A percentile compares a stretch with the other conserved stretches of the same genome.
These are phyloP conservation scores for Gambelia wislizenii DNA, from an alignment of 2,797 vertebrate genomes.

Conservation along the genomic window DNA sequence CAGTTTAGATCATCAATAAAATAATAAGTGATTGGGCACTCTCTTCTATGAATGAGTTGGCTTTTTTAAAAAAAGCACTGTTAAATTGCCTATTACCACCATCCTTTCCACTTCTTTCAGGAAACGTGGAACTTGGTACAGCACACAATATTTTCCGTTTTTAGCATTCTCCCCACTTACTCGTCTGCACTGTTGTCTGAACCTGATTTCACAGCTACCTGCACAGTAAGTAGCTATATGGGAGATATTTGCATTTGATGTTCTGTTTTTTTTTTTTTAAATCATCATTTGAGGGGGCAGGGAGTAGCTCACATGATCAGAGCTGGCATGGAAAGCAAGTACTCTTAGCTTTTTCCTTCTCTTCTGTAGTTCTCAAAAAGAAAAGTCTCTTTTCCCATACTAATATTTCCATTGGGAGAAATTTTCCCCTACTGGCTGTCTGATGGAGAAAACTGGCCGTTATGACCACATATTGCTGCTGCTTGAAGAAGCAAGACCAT, in stretches of 20 bases:
- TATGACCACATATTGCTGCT: not conserved
- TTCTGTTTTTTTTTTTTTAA: not conserved
- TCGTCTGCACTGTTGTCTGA: not conserved
- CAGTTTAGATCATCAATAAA: not conserved
- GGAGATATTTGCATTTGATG: not conserved
- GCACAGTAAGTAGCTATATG: not conserved
- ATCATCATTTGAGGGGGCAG: not conserved
- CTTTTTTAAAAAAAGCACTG: not conserved
- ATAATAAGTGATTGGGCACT: not conserved
- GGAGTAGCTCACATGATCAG: not conserved
- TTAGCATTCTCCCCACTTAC: too few species aligned
- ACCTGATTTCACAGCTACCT: not conserved
- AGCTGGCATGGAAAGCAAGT: not conserved
- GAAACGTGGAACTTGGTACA: not conserved
- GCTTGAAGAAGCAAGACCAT: not conserved
- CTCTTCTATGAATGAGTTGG: not conserved
- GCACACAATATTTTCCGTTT: not conserved
- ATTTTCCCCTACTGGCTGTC: not conserved
- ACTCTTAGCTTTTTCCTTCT: too few species aligned
- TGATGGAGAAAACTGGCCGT: not conserved
- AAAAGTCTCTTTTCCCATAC: not conserved
- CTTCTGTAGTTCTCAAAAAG: not conserved
- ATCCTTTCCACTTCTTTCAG: too few species aligned
- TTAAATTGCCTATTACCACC: not conserved
- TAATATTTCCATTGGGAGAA: not conserved